Evolutionary conservation across 92 coral and sea anemone species (phyloP).

Genomic region (Virgularia gustaviana): DNA sequence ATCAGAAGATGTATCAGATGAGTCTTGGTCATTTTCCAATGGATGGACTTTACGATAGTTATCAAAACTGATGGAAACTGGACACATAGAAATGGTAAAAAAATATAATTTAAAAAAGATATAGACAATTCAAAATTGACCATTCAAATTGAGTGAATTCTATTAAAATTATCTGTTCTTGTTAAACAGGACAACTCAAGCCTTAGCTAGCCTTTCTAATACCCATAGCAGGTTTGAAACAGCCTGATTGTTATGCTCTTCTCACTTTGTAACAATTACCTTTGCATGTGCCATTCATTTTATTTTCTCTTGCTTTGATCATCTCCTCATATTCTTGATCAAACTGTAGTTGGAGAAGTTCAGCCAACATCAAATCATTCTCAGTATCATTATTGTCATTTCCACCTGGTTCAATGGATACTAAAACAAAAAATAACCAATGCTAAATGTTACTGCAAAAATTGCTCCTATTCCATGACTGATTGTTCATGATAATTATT

Average conservation of each 20-base stretch:
- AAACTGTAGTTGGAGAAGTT: conserved; percentile 83
- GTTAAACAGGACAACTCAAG: too few relatives aligned
- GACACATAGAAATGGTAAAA: background rate
- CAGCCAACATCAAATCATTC: conserved; percentile 78
- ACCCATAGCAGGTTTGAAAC: too few relatives aligned
- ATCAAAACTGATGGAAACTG: conserved; percentile 85
- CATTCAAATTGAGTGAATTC: too few relatives aligned
- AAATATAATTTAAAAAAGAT: background rate
- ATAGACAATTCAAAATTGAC: background rate
- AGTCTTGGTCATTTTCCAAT: conserved; percentile 55
- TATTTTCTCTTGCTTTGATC: conserved; percentile 72
- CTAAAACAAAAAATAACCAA: background rate
- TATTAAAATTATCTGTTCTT: too few relatives aligned
- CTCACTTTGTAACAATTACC: conserved; percentile 54
- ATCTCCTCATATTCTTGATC: conserved; percentile 81
- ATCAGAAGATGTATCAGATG: conserved; percentile 61
- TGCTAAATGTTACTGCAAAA: background rate
- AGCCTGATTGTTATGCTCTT: too few relatives aligned
- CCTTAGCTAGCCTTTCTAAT: too few relatives aligned
- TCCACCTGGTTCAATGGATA: conserved; percentile 5
- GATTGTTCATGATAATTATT: too few relatives aligned
- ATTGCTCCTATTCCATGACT: too few relatives aligned
- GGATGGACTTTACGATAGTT: conserved; percentile 86
- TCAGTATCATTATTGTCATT: conserved; percentile 57
- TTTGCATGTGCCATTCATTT: conserved; percentile 94